Evolutionary conservation across 2,797 vertebrate genomes (phyloP), one percentile per base, ranked within the genome.

Genomic region (Poecile montanus): DNA sequence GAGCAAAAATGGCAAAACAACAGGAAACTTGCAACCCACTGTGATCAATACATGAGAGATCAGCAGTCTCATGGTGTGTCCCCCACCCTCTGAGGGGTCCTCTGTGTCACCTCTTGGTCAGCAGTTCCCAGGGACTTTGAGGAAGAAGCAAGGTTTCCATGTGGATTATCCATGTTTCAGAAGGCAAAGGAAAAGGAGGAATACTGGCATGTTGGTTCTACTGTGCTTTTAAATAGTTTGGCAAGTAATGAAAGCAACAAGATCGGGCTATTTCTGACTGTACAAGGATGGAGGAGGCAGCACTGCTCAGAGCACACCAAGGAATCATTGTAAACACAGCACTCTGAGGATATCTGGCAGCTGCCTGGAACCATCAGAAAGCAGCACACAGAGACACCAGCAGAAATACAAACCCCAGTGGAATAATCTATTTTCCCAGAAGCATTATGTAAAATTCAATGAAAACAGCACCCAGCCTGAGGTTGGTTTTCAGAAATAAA

Each of bases 21-120:
- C 6, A 51, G 26, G 27, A 71, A 77, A 32, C 17, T 34, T 45
- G 40, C 29, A 66, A 57, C 5, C 11, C 50, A 19, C 25, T 44
- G 12, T 10, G 36, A 56, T 23, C 45, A 50, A 15, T 2, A 18
- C 8, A 6, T 1, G 18, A 82, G 25, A 82, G 32, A 13, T 29
- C 77, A 67, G 22, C 1, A 2, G 54, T 8, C 32, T 50, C 8
- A 6, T 0, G 1, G 27, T 19, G 12, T 22, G 13, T 13, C 0
- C 17, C 30, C 2, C 7, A 47, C 3, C 2, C 32, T 63, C 50
- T 25, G 14, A 78, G 34, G 26, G 1, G 7, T 11, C 16, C 48
- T 45, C 51, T 70, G 14, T 34, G n/a, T 11, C 57, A 74, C 34
- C 42, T 70, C 71, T 16, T 27, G 20, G 13, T 18, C 51, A 62